These are phyloP conservation scores for Struthidea cinerea DNA, from an alignment of 2,113 vertebrate species.

Conservation along the genomic window DNA sequence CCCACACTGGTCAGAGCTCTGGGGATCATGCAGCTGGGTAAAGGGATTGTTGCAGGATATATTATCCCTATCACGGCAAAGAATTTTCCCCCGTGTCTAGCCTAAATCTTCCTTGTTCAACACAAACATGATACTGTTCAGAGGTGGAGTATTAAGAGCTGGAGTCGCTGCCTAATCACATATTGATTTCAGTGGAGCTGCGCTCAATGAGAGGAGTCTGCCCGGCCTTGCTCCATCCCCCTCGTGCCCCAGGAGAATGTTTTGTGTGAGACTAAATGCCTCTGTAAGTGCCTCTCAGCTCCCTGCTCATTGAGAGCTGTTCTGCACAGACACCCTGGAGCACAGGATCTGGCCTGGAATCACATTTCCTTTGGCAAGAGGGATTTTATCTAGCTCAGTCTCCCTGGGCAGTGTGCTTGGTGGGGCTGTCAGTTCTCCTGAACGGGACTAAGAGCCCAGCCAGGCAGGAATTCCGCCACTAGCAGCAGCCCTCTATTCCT, in stretches of 20 bases:
- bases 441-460: background rate
- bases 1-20: background rate
- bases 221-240: background rate
- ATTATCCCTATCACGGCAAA: background rate
- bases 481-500: background rate
- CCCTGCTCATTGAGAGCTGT: background rate
- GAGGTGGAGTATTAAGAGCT: background rate
- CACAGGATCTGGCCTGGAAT: background rate
- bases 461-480: background rate
- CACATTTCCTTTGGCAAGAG: background rate
- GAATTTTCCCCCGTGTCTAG: background rate
- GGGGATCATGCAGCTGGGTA: background rate
- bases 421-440: background rate
- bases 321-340: background rate
- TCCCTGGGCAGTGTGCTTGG: background rate
- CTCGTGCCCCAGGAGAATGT: background rate
- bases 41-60: background rate
- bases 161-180: background rate
- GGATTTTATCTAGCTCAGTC: background rate
- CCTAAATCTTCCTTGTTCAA: background rate
- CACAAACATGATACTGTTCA: background rate
- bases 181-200: background rate
- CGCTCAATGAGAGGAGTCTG: background rate
- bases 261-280: conserved; percentile 1
- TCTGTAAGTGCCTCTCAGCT: conserved; percentile 18